Evolutionary conservation across 1,140 invertebrate species (phyloP).

Genomic region (Bombus haemorrhoidalis): DNA sequence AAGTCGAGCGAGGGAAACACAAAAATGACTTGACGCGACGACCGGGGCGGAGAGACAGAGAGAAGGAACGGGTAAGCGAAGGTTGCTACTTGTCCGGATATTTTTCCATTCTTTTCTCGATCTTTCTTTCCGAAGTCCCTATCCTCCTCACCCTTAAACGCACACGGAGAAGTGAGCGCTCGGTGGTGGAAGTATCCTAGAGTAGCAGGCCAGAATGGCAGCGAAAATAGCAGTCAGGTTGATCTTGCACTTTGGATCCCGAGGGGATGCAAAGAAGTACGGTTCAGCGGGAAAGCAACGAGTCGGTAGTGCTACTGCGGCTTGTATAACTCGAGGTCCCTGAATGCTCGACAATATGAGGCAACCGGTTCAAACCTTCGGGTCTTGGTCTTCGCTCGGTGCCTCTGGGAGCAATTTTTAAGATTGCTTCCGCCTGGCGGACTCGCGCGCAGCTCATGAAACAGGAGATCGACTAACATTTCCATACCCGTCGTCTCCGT

Average conservation of each 20-base stretch:
- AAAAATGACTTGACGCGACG: conserved; percentile 51
- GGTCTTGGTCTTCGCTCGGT: conserved; percentile 59
- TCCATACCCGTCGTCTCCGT: conserved; percentile 31
- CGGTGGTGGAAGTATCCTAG: conserved; percentile 51
- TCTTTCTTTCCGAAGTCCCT: conserved; percentile 45
- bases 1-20: conserved; percentile 45
- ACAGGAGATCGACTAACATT: conserved; percentile 42
- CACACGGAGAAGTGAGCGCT: conserved; percentile 24
- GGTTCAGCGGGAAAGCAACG: conserved; percentile 54
- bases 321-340: conserved; percentile 53
- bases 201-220: conserved; percentile 53
- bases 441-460: conserved; percentile 30
- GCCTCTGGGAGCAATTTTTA: conserved; percentile 72
- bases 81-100: conserved; percentile 48
- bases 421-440: conserved; percentile 67
- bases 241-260: conserved; percentile 60
- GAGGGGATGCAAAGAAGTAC: conserved; percentile 61
- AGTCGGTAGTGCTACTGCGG: conserved; percentile 39
- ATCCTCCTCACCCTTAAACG: conserved; percentile 40
- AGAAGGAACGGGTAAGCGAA: conserved; percentile 18
- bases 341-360: conserved; percentile 62
- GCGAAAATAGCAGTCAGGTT: conserved; percentile 58
- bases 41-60: background rate
- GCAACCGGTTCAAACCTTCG: conserved; percentile 52
- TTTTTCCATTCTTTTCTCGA: conserved; percentile 56